Evolutionary conservation across 1,140 invertebrate genomes (phyloP), one percentile per base, ranked within the genome.

Genomic region (Rhyacophila brunnea): DNA sequence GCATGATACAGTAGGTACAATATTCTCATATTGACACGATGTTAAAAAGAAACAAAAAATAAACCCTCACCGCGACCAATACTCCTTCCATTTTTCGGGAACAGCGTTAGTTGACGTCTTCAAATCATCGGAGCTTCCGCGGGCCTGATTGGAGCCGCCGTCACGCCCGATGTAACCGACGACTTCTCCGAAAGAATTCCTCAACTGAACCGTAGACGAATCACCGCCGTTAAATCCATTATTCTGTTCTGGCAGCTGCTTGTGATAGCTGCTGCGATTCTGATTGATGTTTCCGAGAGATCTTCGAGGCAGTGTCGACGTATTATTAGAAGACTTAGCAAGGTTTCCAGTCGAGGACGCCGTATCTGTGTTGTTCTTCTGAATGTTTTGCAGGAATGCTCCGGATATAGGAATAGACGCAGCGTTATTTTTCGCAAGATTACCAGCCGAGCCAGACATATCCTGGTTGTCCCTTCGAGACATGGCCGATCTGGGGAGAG

Each of bases 1-100:
- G n/a, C n/a, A n/a, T n/a, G n/a, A n/a, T n/a, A n/a, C n/a, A n/a
- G n/a, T n/a, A n/a, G n/a, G n/a, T n/a, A n/a, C n/a, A n/a, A n/a
- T n/a, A n/a, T n/a, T n/a, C n/a, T n/a, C n/a, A 49, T 49, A 20
- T 13, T 23, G 20, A 34, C 14, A 28, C 23, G 15, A 13, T 28
- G 11, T 48, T 6, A 28, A 28, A 49, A 32, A 47, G 17, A 49
- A 45, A 17, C 6, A 49, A 49, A 51, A 49, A 49, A 34, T 13
- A 49, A 49, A 49, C 15, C 23, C n/a, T 23, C 67, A 79, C 77
- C 71, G 68, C 6, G 73, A 67, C 77, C 77, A 79, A 64, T 79
- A 79, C 9, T 76, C 73, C 47, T 79, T 74, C 75, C 75, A 78
- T 48, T 71, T 10, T 49, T 60, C 51, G 3, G 58, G 49, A 5